phyloP scores from a whole-genome alignment of 1,140 invertebrate species.

The Meloidogyne exigua region DNA sequence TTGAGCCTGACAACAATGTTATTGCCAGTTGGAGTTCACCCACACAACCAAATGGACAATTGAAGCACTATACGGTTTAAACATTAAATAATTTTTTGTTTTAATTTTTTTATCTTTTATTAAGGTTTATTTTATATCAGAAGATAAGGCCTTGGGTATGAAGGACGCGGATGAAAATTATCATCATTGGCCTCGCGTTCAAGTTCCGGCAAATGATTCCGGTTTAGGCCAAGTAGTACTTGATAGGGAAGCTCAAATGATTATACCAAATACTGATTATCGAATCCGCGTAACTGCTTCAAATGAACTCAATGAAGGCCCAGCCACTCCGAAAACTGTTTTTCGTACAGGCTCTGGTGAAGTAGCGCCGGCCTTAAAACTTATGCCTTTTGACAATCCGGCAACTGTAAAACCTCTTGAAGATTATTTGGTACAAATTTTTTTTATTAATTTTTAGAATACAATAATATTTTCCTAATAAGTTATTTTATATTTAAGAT shows the following conservation, averaged over 20 bases:
- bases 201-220: slow-evolving; percentile 46
- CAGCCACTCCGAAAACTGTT: slow-evolving; percentile 50
- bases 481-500: too few species aligned
- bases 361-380: slow-evolving; percentile 50
- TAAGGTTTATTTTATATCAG: slow-evolving; percentile 54
- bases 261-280: slow-evolving; percentile 55
- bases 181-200: slow-evolving; percentile 53
- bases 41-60: slow-evolving; percentile 51
- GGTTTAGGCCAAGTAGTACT: slow-evolving; percentile 44
- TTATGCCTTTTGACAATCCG: slow-evolving; percentile 50
- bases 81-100: slow-evolving; percentile 13
- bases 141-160: slow-evolving; percentile 36
- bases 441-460: too few species aligned
- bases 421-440: slow-evolving; percentile 43
- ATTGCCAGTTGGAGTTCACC: slow-evolving; percentile 56
- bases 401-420: slow-evolving; percentile 46
- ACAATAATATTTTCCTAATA: too few species aligned
- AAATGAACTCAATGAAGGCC: slow-evolving; percentile 61
- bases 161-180: slow-evolving; percentile 52
- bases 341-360: slow-evolving; percentile 62
- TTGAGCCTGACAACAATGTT: slow-evolving; percentile 58
- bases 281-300: slow-evolving; percentile 57
- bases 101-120: slow-evolving; percentile 48
- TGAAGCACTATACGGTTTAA: slow-evolving; percentile 23
- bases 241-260: slow-evolving; percentile 53